These are phyloP conservation scores for Eulacestoma nigropectus DNA, from an alignment of 2,113 vertebrate species.

Conservation along the genomic window DNA sequence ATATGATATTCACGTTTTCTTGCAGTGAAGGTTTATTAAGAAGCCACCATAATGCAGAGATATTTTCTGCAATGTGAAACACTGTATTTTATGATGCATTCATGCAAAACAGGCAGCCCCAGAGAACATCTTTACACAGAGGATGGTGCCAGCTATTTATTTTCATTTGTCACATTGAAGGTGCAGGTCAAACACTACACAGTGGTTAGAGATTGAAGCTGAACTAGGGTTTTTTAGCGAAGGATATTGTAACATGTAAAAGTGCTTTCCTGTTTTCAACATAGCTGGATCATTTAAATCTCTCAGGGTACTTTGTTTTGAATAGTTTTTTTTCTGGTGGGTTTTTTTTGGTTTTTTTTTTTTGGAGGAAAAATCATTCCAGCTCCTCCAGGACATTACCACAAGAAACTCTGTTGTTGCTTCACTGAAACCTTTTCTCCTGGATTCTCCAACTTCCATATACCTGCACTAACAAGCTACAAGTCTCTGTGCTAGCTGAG, in stretches of 20 bases:
- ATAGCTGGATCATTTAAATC: neutral
- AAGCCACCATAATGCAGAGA: neutral
- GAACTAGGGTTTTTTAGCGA: neutral
- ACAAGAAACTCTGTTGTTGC: neutral
- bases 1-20: neutral
- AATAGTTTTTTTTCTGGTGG: accelerated
- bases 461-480: neutral
- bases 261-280: neutral
- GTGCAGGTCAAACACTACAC: neutral
- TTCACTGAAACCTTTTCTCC: neutral
- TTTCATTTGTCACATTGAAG: neutral
- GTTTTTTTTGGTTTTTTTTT: neutral
- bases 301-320: neutral
- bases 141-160: neutral
- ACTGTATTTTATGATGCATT: neutral
- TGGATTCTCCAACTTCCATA: neutral
- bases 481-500: neutral
- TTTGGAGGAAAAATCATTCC: neutral
- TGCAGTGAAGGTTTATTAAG: neutral
- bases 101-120: neutral
- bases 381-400: neutral
- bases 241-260: neutral
- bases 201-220: neutral
- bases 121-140: neutral
- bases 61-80: neutral